phyloP scores from a whole-genome alignment of 2,113 vertebrate genomes.

The Strix aluco region DNA sequence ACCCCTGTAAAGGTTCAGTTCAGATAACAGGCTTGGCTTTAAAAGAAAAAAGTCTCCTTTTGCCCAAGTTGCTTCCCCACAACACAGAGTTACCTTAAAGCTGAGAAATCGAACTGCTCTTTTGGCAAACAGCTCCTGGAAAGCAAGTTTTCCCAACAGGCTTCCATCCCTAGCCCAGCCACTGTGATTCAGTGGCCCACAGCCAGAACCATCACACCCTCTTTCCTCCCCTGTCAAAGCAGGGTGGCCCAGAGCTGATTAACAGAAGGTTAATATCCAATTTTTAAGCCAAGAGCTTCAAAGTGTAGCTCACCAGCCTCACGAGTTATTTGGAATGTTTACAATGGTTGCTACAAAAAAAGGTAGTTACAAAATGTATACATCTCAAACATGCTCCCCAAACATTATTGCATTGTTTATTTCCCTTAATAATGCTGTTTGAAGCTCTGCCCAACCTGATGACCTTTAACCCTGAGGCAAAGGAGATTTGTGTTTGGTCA shows the following conservation, averaged over 20 bases:
- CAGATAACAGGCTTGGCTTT: background rate
- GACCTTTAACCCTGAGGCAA: slow-evolving; percentile 45
- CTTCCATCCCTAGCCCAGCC: background rate
- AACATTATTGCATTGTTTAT: slow-evolving; percentile 64
- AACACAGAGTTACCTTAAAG: slow-evolving; percentile 40
- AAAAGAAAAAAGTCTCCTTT: background rate
- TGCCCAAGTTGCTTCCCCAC: background rate
- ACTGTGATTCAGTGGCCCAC: background rate
- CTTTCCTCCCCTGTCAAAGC: background rate
- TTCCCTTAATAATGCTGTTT: slow-evolving; percentile 70
- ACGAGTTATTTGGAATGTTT: slow-evolving; percentile 53
- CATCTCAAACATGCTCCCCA: slow-evolving; percentile 67
- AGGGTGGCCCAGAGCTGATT: background rate
- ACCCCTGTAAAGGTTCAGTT: background rate
- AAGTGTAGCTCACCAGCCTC: slow-evolving; percentile 29
- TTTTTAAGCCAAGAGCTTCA: slow-evolving; percentile 22
- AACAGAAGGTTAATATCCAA: background rate
- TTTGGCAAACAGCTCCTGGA: slow-evolving; percentile 34
- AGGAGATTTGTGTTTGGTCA: slow-evolving; percentile 37
- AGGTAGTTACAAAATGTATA: slow-evolving; percentile 68
- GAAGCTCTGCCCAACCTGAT: slow-evolving; percentile 57
- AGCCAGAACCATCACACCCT: background rate
- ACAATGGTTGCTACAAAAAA: slow-evolving; percentile 58
- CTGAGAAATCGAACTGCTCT: slow-evolving; percentile 42
- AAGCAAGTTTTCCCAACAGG: background rate